phyloP scores from a whole-genome alignment of 2,113 vertebrate genomes.

The Eulemur rufifrons region DNA sequence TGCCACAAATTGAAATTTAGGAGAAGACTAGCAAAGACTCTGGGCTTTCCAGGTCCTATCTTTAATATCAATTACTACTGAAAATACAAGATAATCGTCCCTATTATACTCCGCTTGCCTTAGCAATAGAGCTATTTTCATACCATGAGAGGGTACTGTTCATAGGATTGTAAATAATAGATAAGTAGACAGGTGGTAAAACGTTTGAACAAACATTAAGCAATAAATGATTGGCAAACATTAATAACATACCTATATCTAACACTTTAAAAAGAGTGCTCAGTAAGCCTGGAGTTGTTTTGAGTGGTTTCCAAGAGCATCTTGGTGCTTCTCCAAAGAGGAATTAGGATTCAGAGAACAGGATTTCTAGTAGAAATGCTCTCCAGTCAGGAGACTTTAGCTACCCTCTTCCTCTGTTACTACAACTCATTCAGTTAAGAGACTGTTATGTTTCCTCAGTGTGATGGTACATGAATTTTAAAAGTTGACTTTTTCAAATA shows the following conservation, averaged over 20 bases:
- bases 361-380: neutral
- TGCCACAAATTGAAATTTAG: neutral
- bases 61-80: neutral
- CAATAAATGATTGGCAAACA: conserved; percentile 15
- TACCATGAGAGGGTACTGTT: neutral
- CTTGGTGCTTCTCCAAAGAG: neutral
- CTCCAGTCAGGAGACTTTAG: rapidly evolving
- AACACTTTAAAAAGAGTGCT: neutral
- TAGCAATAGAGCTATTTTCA: neutral
- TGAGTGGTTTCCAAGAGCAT: neutral
- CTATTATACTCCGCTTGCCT: neutral
- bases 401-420: rapidly evolving
- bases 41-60: neutral
- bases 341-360: neutral
- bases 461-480: neutral
- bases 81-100: neutral
- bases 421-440: neutral
- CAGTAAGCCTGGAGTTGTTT: neutral
- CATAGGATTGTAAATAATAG: conserved; percentile 29
- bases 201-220: conserved; percentile 53
- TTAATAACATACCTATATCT: conserved; percentile 4
- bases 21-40: neutral
- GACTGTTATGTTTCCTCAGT: neutral
- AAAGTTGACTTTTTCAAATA: neutral
- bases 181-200: conserved; percentile 48